A percentile compares a stretch with the other conserved stretches of the same genome.
phyloP scores from a whole-genome alignment of 2,797 vertebrate species.

The Petrocephalus sullivani region DNA sequence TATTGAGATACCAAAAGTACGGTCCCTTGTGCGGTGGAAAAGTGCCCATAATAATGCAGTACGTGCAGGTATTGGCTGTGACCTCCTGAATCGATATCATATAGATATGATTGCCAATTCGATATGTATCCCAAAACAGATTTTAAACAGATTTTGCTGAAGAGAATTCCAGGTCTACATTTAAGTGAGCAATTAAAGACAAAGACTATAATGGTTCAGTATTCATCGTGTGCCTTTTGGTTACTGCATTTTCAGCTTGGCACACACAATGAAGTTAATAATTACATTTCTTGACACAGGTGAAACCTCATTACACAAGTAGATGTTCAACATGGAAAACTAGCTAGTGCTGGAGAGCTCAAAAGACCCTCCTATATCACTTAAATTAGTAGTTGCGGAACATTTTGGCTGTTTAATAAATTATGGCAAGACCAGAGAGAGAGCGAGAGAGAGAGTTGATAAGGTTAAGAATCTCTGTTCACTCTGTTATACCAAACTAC shows the following conservation, averaged over 20 bases:
- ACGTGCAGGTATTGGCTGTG: too few species aligned
- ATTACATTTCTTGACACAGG: neutral
- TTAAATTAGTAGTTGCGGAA: neutral
- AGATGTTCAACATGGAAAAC: neutral
- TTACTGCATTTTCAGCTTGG: neutral
- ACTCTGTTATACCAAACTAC: neutral
- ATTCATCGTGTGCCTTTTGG: neutral
- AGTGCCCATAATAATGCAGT: neutral
- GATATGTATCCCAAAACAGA: too few species aligned
- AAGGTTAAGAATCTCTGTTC: neutral
- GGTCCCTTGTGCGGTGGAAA: too few species aligned
- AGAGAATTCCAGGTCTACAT: too few species aligned
- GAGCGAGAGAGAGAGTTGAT: neutral
- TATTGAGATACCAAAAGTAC: too few species aligned
- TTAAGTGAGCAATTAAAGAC: too few species aligned
- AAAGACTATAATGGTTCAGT: neutral
- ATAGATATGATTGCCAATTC: too few species aligned
- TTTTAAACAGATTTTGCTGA: too few species aligned
- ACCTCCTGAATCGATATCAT: too few species aligned
- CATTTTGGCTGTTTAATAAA: neutral
- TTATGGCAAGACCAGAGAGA: neutral
- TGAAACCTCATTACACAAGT: neutral
- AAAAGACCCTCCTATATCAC: neutral
- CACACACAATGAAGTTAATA: neutral
- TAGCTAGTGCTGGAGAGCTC: neutral